A percentile compares a stretch with the other conserved stretches of the same genome.
Conservation (phyloP, 2,113 vertebrate species). For the Diadophis punctatus region DNA sequence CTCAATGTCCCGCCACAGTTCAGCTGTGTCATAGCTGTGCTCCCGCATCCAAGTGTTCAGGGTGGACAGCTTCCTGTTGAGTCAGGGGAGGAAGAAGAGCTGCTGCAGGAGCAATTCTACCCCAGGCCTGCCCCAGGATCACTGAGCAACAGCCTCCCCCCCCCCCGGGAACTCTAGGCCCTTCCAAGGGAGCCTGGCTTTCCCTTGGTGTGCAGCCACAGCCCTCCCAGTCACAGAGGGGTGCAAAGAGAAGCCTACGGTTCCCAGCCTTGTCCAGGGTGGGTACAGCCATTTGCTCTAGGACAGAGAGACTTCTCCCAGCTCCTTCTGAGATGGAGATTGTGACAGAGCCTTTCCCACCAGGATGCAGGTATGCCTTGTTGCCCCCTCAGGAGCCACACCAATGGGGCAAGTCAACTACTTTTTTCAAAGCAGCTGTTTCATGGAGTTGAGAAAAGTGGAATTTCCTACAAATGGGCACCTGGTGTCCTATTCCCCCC, state of each 20-base stretch:
- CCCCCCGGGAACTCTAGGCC: not conserved
- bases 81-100: slow-evolving; percentile 6
- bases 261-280: not conserved
- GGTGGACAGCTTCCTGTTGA: slow-evolving; percentile 73
- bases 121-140: not conserved
- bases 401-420: not conserved
- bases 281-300: not conserved
- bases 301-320: not conserved
- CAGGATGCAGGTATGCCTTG: not conserved
- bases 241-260: not conserved
- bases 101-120: not conserved
- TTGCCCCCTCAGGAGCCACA: not conserved
- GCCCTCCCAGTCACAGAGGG: not conserved
- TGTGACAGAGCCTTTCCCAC: not conserved
- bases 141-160: too few relatives aligned
- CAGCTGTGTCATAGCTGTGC: slow-evolving; percentile 54
- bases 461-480: not conserved
- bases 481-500: rapidly evolving
- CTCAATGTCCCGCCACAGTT: slow-evolving; percentile 72
- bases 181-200: not conserved
- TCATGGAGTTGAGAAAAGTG: not conserved
- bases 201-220: not conserved
- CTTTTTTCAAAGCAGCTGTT: not conserved
- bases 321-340: not conserved
- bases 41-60: slow-evolving; percentile 68